phyloP scores from a whole-genome alignment of 1,140 invertebrate species.

The Ceratitis capitata region DNA sequence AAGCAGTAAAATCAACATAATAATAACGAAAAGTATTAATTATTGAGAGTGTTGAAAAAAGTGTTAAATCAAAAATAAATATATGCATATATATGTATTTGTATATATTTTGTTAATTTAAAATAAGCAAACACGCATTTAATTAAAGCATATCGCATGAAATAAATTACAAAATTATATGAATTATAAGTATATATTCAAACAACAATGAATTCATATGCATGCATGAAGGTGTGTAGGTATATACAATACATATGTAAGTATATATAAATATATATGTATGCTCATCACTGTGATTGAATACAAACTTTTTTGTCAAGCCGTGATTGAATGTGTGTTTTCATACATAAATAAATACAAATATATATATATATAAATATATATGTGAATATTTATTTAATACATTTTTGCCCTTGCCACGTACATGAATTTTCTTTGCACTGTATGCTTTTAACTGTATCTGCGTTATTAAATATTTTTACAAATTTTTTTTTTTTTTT shows the following conservation, averaged over 20 bases:
- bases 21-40: not conserved
- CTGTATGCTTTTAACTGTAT: not conserved
- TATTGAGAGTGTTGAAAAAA: too few species aligned
- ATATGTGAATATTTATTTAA: not conserved
- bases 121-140: not conserved
- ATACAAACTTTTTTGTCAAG: too few species aligned
- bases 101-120: not conserved
- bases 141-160: too few species aligned
- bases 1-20: not conserved
- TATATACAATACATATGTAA: not conserved
- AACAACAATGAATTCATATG: too few species aligned
- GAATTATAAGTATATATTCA: not conserved
- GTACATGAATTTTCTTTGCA: not conserved
- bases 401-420: not conserved
- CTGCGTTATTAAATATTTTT: not conserved
- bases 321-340: not conserved
- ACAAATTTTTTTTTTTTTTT: not conserved
- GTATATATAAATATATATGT: not conserved
- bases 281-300: too few species aligned
- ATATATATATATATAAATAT: not conserved
- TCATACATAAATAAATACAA: not conserved
- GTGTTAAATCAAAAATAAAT: not conserved
- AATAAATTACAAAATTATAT: not conserved
- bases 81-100: too few species aligned
- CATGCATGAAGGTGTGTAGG: not conserved